phyloP scores from a whole-genome alignment of 2,888 invertebrate genomes.

The Incurvaria masculella region DNA sequence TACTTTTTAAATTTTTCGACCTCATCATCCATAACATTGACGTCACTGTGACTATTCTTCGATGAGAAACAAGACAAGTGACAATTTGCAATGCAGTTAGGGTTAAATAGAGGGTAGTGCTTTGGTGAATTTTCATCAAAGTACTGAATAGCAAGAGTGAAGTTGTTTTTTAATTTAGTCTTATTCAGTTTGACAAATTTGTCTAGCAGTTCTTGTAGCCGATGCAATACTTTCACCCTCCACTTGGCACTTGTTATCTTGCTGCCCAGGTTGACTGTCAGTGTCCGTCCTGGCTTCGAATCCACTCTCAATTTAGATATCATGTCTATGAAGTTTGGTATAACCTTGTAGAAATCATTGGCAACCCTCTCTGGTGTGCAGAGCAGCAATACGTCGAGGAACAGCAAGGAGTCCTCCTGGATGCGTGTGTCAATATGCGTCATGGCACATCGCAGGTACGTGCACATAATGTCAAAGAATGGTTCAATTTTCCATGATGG shows the following conservation, averaged over 20 bases:
- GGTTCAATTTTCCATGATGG: slow-evolving; percentile 58
- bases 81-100: slow-evolving; percentile 32
- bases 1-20: slow-evolving; percentile 58
- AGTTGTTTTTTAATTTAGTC: slow-evolving; percentile 19
- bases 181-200: slow-evolving; percentile 34
- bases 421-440: slow-evolving; percentile 79
- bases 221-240: slow-evolving; percentile 71
- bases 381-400: slow-evolving; percentile 73
- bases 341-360: slow-evolving; percentile 64
- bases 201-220: slow-evolving; percentile 57
- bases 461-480: slow-evolving; percentile 73
- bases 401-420: slow-evolving; percentile 77
- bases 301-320: slow-evolving; percentile 72
- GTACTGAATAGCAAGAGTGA: slow-evolving; percentile 18
- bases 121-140: slow-evolving; percentile 30
- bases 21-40: slow-evolving; percentile 30
- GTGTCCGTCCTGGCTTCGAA: slow-evolving; percentile 62
- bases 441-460: slow-evolving; percentile 85
- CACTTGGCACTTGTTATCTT: slow-evolving; percentile 74
- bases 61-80: slow-evolving; percentile 40
- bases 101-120: slow-evolving; percentile 32
- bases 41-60: slow-evolving; percentile 30
- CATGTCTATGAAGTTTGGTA: slow-evolving; percentile 79
- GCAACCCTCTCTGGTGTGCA: slow-evolving; percentile 65
- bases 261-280: slow-evolving; percentile 67